Percentiles rank a stretch among this genome's conserved stretches.
These are phyloP conservation scores for Campylomormyrus numenius DNA, from an alignment of 2,113 vertebrate genomes.

Conservation along the genomic window DNA sequence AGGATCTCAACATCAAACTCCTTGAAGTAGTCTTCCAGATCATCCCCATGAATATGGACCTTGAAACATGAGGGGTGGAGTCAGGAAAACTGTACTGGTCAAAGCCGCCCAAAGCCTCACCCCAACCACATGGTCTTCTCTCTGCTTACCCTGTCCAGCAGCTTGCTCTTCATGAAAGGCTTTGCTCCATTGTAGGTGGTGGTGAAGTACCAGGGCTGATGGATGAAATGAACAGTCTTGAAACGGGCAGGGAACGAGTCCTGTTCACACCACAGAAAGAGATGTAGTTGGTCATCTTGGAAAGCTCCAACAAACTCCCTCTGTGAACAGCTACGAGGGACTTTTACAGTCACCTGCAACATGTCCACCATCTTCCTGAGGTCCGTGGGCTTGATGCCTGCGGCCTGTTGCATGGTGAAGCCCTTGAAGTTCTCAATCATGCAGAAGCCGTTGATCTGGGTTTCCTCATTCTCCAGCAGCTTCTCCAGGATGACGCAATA, in stretches of 20 bases:
- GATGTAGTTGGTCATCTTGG: background rate
- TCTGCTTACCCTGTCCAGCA: conserved; percentile 82
- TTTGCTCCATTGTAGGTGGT: conserved; percentile 96
- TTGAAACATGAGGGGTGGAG: conserved; percentile 39
- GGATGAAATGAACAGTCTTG: conserved; percentile 93
- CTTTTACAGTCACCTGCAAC: conserved; percentile 71
- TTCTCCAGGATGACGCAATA: conserved; percentile 96
- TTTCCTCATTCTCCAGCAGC: conserved; percentile 90
- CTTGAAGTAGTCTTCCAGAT: conserved; percentile 82
- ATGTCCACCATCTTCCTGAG: conserved; percentile 97
- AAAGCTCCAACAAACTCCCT: background rate
- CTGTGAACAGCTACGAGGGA: background rate
- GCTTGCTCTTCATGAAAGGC: conserved; percentile 89
- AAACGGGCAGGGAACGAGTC: conserved; percentile 95
- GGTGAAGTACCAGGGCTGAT: conserved; percentile 98
- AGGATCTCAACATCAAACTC: conserved; percentile 86
- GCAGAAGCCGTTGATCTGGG: conserved; percentile 95
- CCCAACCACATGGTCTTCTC: background rate
- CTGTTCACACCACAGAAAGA: conserved; percentile 47
- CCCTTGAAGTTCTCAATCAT: conserved; percentile 96
- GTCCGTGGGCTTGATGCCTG: conserved; percentile 78
- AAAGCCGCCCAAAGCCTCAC: background rate
- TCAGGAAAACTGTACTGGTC: background rate
- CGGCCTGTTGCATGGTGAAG: conserved; percentile 89
- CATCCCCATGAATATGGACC: conserved; percentile 91